A percentile compares a stretch with the other conserved stretches of the same genome.
These are phyloP conservation scores for Hoplodrina blanda DNA, from an alignment of 2,888 invertebrate genomes.

Conservation along the genomic window DNA sequence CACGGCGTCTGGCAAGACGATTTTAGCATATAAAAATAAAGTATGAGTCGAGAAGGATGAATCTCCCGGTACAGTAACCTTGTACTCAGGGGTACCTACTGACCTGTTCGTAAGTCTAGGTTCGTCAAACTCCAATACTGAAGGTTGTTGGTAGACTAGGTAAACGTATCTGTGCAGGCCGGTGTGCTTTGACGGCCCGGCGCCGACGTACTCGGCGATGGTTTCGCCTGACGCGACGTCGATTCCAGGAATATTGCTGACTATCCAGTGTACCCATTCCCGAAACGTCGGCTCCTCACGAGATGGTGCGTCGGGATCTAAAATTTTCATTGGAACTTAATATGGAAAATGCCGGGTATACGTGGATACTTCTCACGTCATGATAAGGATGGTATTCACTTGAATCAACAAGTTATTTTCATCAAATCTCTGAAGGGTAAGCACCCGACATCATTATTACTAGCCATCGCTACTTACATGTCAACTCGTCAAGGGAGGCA, in stretches of 20 bases:
- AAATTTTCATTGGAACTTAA: too few species aligned
- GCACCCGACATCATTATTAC: constrained; percentile 78
- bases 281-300: constrained; percentile 19
- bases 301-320: constrained; percentile 32
- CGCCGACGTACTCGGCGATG: constrained; percentile 34
- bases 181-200: constrained; percentile 5
- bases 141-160: constrained; percentile 36
- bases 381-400: too few species aligned
- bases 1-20: too few species aligned
- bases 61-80: too few species aligned
- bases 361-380: too few species aligned
- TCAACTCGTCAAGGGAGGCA: constrained; percentile 88
- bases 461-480: constrained; percentile 96
- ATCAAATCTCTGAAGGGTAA: too few species aligned
- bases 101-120: constrained; percentile 81
- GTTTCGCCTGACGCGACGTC: constrained; percentile 21
- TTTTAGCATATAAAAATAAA: too few species aligned
- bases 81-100: constrained; percentile 50
- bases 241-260: constrained; percentile 22
- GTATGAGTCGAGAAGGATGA: too few species aligned
- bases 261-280: constrained; percentile 24
- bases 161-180: constrained; percentile 36
- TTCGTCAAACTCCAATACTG: constrained; percentile 22
- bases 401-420: too few species aligned
- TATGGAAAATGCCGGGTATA: too few species aligned